Evolutionary conservation across 2,113 vertebrate genomes (phyloP).

Genomic region (Spea multiplicata): DNA sequence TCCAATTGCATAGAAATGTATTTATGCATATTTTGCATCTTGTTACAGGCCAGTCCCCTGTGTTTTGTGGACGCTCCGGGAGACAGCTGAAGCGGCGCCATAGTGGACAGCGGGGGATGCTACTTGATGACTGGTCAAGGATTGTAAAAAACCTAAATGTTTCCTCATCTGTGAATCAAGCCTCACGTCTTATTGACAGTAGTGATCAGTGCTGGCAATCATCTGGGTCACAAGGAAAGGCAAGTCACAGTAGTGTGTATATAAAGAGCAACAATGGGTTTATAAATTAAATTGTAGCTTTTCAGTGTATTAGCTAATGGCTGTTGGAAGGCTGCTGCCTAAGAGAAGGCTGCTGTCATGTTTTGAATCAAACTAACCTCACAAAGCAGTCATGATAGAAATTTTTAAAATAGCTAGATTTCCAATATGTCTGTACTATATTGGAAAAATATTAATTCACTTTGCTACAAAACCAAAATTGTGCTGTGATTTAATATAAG

Average conservation of each 20-base stretch:
- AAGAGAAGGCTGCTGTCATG: too few relatives aligned
- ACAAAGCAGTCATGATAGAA: too few relatives aligned
- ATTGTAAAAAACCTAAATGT: conserved; percentile 91
- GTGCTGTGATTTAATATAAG: too few relatives aligned
- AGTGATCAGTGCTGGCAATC: conserved; percentile 98
- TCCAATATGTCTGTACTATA: too few relatives aligned
- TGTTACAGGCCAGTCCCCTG: conserved; percentile 78
- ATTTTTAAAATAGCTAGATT: too few relatives aligned
- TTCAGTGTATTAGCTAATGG: too few relatives aligned
- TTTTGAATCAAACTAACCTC: too few relatives aligned
- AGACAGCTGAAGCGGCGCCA: conserved; percentile 91
- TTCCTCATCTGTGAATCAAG: conserved; percentile 91
- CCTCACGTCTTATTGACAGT: conserved; percentile 85
- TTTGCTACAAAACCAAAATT: too few relatives aligned
- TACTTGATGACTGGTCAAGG: conserved; percentile 94
- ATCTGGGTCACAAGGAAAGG: conserved; percentile 97
- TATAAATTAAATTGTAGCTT: neutral
- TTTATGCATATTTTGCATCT: neutral
- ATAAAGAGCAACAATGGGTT: neutral
- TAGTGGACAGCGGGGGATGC: conserved; percentile 84
- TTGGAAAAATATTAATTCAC: too few relatives aligned
- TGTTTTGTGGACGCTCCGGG: conserved; percentile 90
- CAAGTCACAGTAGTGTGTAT: conserved; percentile 44
- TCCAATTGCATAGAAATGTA: too few relatives aligned
- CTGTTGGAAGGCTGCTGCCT: too few relatives aligned